Base-by-base conservation (phyloP, 2,888 invertebrate species). In the Schizaphis graminum region DNA sequence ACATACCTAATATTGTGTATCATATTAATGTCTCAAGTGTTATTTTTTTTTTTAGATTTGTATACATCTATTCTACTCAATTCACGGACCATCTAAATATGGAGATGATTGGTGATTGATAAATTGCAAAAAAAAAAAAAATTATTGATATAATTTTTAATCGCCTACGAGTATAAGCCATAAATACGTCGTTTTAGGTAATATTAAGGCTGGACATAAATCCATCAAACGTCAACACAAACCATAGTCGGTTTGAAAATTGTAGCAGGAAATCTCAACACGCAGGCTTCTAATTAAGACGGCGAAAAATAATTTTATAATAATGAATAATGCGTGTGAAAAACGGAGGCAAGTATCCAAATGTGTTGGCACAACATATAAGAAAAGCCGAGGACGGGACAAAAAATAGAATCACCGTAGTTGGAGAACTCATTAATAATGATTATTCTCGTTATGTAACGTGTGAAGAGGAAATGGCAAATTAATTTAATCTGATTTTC, bases 401-500 rank as follows among this genome's bases (percentile, higher is more conserved):
- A 61, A 61, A 90, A 90, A 67, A 67, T 61, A 61, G 44, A 61
- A 44, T 1, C 57, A 24, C 26, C 28, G 56, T 28, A 21, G 24
- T 56, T 35, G 47, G 10, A 16, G 44, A 35, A 89, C 47, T 89
- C 61, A 61, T 61, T 47, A 61, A 61, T 89, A 21, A 61, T 35
- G 61, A 61, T 89, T 47, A 89, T 89, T 89, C 5, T 35, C 26
- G 26, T 56, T 41, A 35, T 53, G 35, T 88, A n/a, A 49, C 10
- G 26, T 26, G 26, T 35, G 56, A 11, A 44, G 57, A 61, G 61
- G n/a, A 61, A 47, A 61, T 61, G 89, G 28, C 16, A 61, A 61
- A 89, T 89, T 89, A 44, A 89, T 89, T 89, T 61, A 44, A 89
- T 61, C 28, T n/a, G 89, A 44, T 47, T 89, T 89, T 61, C 11